Evolutionary conservation across 2,888 invertebrate species (phyloP).

Genomic region (Geophilus truncorum): DNA sequence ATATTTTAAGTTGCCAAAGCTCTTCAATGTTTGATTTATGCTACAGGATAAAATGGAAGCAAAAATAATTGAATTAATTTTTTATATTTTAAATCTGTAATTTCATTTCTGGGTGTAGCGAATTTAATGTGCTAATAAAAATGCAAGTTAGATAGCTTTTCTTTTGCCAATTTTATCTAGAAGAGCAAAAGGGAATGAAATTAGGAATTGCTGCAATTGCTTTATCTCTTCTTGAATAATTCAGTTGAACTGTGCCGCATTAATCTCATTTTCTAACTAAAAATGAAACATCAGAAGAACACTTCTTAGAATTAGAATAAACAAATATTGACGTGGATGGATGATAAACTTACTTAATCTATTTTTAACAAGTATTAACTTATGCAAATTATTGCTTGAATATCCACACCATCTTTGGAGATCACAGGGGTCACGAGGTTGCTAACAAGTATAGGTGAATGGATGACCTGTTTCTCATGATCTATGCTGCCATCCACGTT

Average conservation of each 20-base stretch:
- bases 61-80: background rate
- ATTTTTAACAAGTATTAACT: background rate
- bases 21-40: background rate
- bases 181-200: background rate
- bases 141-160: background rate
- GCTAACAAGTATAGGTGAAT: constrained; percentile 1
- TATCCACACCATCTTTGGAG: constrained; percentile 1
- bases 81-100: background rate
- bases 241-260: too few relatives aligned
- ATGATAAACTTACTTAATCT: background rate
- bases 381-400: background rate
- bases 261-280: too few relatives aligned
- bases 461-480: constrained; percentile 11
- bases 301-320: too few relatives aligned
- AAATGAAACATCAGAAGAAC: too few relatives aligned
- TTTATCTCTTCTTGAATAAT: background rate
- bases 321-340: background rate
- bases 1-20: background rate
- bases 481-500: background rate
- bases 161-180: background rate
- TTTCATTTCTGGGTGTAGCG: too few relatives aligned
- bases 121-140: background rate
- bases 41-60: too few relatives aligned
- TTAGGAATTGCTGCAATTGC: background rate
- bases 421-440: constrained; percentile 3